Percentiles rank a stretch among this genome's conserved stretches.
Conservation (phyloP, 2,797 vertebrate species). For the Girardinus metallicus region DNA sequence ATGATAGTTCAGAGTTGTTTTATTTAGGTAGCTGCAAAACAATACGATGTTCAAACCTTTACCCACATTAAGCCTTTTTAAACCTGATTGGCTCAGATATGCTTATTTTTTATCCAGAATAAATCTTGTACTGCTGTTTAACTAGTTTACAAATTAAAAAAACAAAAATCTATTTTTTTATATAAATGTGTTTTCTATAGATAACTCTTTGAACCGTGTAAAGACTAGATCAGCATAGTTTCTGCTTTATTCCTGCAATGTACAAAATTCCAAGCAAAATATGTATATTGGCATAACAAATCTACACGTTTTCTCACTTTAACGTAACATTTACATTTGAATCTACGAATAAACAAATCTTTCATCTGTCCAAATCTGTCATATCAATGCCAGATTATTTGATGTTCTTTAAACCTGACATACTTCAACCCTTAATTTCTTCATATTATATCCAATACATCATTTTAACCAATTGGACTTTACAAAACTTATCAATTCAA, state of each 20-base stretch:
- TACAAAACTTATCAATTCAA: neutral
- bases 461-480: neutral
- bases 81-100: neutral
- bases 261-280: neutral
- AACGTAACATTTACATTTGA: neutral
- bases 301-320: neutral
- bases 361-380: neutral
- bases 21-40: neutral
- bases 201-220: neutral
- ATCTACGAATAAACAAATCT: neutral
- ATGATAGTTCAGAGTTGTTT: neutral
- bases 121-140: neutral
- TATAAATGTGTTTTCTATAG: neutral
- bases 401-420: too few relatives aligned
- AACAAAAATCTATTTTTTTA: neutral
- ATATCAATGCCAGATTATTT: too few relatives aligned
- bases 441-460: neutral
- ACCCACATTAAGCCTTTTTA: neutral
- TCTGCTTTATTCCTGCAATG: neutral
- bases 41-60: neutral
- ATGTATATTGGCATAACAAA: neutral
- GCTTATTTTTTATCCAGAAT: neutral
- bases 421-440: neutral
- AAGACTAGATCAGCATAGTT: neutral
- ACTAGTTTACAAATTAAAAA: neutral